These are phyloP conservation scores for Glomeris marginata DNA, from an alignment of 2,888 invertebrate genomes.

Conservation along the genomic window DNA sequence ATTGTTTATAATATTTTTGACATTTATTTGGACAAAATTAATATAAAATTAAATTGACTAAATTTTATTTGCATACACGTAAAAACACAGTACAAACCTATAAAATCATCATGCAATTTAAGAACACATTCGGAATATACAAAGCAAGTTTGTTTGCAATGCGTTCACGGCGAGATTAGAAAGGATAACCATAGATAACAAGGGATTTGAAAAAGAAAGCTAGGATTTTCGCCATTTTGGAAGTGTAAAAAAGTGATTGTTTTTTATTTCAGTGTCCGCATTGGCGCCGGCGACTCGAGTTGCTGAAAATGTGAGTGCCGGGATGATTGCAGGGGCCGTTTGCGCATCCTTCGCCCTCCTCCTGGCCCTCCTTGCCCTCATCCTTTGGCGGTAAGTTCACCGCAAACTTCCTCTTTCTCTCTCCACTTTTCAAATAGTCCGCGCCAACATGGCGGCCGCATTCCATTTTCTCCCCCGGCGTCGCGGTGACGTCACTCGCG, in stretches of 20 bases:
- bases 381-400: conserved; percentile 53
- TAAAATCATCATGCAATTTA: too few species aligned
- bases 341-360: conserved; percentile 54
- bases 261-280: conserved; percentile 10
- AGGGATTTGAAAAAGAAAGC: neutral
- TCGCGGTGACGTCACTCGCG: too few species aligned
- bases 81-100: too few species aligned
- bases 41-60: too few species aligned
- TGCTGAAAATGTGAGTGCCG: conserved; percentile 38
- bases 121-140: neutral
- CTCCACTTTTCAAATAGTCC: neutral
- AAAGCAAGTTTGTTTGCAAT: neutral
- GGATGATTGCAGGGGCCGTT: conserved; percentile 52
- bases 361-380: conserved; percentile 49
- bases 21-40: too few species aligned
- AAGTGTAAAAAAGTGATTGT: conserved; percentile 1
- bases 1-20: too few species aligned
- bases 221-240: neutral
- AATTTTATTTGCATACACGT: too few species aligned
- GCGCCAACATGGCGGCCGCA: too few species aligned
- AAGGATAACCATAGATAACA: too few species aligned
- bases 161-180: too few species aligned
- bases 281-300: neutral
- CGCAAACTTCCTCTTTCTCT: neutral
- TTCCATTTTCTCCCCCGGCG: too few species aligned